A percentile compares a stretch with the other conserved stretches of the same genome.
phyloP scores from a whole-genome alignment of 2,888 invertebrate species.

The Aporophyla lueneburgensis region DNA sequence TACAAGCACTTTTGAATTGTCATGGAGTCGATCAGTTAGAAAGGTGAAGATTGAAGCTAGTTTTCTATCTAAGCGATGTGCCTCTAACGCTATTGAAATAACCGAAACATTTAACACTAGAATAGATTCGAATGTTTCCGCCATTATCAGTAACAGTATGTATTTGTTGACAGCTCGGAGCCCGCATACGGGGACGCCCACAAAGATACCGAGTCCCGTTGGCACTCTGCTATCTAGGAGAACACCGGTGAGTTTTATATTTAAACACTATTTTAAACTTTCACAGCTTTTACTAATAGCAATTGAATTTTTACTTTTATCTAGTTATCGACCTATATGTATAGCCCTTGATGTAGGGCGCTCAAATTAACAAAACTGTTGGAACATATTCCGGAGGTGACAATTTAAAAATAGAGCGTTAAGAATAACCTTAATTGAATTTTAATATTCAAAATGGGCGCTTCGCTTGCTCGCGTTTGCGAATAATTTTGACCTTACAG shows the following conservation, averaged over 20 bases:
- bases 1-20: background rate
- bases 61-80: background rate
- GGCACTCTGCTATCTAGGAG: conserved; percentile 91
- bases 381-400: background rate
- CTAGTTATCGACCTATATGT: background rate
- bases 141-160: conserved; percentile 31
- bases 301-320: background rate
- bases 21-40: background rate
- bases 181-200: conserved; percentile 88
- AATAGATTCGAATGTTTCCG: background rate
- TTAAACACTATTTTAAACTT: background rate
- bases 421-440: too few species aligned
- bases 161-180: conserved; percentile 79
- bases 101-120: background rate
- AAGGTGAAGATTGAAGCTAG: background rate
- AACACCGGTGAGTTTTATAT: conserved; percentile 89
- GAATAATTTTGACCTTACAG: background rate
- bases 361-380: background rate
- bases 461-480: too few species aligned
- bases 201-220: conserved; percentile 95
- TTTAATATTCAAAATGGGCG: background rate
- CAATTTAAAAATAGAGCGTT: background rate
- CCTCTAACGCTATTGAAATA: background rate
- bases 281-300: background rate
- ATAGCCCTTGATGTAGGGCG: background rate